Conservation (phyloP, 2,888 invertebrate genomes). For the Pimpla rufipes region DNA sequence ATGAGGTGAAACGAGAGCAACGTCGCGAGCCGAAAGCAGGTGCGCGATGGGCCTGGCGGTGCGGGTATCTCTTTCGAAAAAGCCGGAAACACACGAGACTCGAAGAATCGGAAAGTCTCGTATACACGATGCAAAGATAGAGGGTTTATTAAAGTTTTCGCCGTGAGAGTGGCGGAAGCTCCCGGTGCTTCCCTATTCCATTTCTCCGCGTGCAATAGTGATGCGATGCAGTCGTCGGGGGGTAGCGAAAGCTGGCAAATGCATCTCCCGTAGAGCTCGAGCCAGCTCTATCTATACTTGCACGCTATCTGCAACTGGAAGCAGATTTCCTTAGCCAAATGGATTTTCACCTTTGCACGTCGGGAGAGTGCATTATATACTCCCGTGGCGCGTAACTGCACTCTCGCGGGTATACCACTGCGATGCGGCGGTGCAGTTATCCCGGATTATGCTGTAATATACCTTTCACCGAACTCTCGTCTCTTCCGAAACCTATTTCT, state of each 20-base stretch:
- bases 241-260: slow-evolving; percentile 37
- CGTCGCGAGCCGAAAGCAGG: no score
- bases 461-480: slow-evolving; percentile 31
- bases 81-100: slow-evolving; percentile 33
- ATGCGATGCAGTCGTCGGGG: slow-evolving; percentile 74
- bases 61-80: slow-evolving; percentile 12
- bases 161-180: slow-evolving; percentile 50
- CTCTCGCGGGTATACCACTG: slow-evolving; percentile 21
- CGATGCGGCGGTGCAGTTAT: slow-evolving; percentile 37
- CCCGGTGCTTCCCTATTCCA: slow-evolving; percentile 77
- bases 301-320: slow-evolving; percentile 56
- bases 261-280: slow-evolving; percentile 59
- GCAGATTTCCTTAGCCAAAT: slow-evolving; percentile 70
- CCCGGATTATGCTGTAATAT: slow-evolving; percentile 22
- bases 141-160: slow-evolving; percentile 74
- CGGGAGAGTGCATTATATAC: slow-evolving; percentile 53
- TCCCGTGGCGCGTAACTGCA: slow-evolving; percentile 33
- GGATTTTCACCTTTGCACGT: slow-evolving; percentile 69
- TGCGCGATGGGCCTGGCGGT: no score
- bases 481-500: background rate
- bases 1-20: no score
- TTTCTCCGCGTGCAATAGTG: slow-evolving; percentile 80
- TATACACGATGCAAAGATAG: slow-evolving; percentile 61
- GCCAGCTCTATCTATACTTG: slow-evolving; percentile 50
- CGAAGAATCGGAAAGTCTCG: slow-evolving; percentile 23